These are phyloP conservation scores for Symphodus melops DNA, from an alignment of 2,113 vertebrate species.

Conservation along the genomic window DNA sequence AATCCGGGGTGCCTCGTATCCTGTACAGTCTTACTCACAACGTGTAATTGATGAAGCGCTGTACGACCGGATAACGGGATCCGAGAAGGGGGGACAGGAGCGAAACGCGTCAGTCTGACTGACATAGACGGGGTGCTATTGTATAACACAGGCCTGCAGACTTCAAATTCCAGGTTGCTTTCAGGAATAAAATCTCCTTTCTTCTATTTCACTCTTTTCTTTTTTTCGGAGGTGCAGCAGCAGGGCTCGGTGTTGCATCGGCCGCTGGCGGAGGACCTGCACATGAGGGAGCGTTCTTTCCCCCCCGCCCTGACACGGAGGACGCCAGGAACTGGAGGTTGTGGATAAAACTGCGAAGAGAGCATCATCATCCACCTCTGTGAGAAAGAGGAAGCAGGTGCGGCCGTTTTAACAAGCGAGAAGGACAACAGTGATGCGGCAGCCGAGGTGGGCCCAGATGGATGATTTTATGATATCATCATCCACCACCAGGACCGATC, in stretches of 20 bases:
- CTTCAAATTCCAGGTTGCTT: not conserved
- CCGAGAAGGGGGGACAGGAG: slow-evolving; percentile 61
- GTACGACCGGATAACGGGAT: slow-evolving; percentile 73
- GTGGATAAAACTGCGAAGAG: slow-evolving; percentile 5
- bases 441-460: slow-evolving; percentile 74
- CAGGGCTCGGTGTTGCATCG: slow-evolving; percentile 63
- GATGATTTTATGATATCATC: slow-evolving; percentile 74
- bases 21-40: not conserved
- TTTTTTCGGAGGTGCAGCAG: slow-evolving; percentile 37
- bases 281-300: slow-evolving; percentile 76
- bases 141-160: slow-evolving; percentile 54
- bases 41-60: slow-evolving; percentile 29
- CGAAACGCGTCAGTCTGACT: slow-evolving; percentile 60
- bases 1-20: not conserved
- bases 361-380: slow-evolving; percentile 9
- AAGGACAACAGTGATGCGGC: slow-evolving; percentile 76
- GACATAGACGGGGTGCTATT: slow-evolving; percentile 53
- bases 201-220: slow-evolving; percentile 4
- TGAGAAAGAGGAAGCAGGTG: slow-evolving; percentile 17
- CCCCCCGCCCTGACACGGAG: slow-evolving; percentile 78
- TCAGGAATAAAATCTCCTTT: not conserved
- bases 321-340: slow-evolving; percentile 43
- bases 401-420: slow-evolving; percentile 35
- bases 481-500: slow-evolving; percentile 66
- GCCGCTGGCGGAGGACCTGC: slow-evolving; percentile 75